Evolutionary conservation across 2,888 invertebrate species (phyloP), one percentile per base, ranked within the genome.

Genomic region (Eurytoma adleriae): DNA sequence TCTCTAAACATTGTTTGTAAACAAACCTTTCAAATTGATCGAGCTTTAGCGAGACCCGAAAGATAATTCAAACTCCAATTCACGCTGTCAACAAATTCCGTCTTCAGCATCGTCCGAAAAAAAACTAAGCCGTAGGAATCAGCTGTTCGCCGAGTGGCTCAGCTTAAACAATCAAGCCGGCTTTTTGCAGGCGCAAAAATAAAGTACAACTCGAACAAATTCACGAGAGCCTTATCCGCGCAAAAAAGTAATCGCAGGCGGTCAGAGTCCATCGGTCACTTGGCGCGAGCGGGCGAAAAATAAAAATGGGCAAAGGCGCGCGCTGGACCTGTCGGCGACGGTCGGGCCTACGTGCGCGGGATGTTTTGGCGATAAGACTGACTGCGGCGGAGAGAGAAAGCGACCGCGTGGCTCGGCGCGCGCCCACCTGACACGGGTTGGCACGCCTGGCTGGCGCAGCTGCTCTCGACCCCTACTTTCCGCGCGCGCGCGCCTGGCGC

Each of bases 381-480:
- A 87, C 85, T 87, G 85, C 80, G 7, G 57, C 52, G 57, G 52
- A 27, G 40, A 57, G 62, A 30, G 13, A 56, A 18, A 27, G 3
- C 70, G 84, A 85, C 87, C 88, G 88, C 88, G 87, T 88, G 88
- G 86, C 75, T 72, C 52, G 69, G 16, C 88, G 86, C 73, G 77
- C 62, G 24, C 85, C 54, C 84, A 87, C 88, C 88, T 88, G 88
- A 87, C 85, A 87, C 87, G 84, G 84, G 86, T 85, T 88, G 87
- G 87, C 85, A 88, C 87, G 84, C 83, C 83, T 83, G 84, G 85
- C 85, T 27, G 16, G 40, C 30, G 64, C 64, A 52, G 50, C 16
- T 40, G 40, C 40, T 40, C 40, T 40, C 40, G 7, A 40, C 40
- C 40, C 40, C 40, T 40, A 40, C 40, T 40, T 40, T 40, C 40